Conservation (phyloP, 2,113 vertebrate genomes). For the Rattus norvegicus region GRCr8 NC_086027.1:94578501-94579000, state of each 20-base stretch:
- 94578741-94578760: background rate
- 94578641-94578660: background rate
- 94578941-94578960: background rate
- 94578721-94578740: background rate
- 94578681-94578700: background rate
- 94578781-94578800: background rate
- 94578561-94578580: background rate
- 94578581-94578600: background rate
- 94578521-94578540: background rate
- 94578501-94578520: background rate
- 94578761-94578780: background rate
- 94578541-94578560: background rate
- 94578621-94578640: background rate
- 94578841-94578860: background rate
- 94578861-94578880: background rate
- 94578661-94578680: background rate
- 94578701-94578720: background rate
- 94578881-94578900: background rate
- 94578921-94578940: background rate
- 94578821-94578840: background rate
- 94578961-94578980: background rate
- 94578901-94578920: background rate
- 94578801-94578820: background rate
- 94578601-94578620: background rate
- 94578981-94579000: background rate